Percentiles rank a stretch among this genome's conserved stretches.
phyloP scores from a whole-genome alignment of 2,797 vertebrate genomes.

The Cossypha polioptera region DNA sequence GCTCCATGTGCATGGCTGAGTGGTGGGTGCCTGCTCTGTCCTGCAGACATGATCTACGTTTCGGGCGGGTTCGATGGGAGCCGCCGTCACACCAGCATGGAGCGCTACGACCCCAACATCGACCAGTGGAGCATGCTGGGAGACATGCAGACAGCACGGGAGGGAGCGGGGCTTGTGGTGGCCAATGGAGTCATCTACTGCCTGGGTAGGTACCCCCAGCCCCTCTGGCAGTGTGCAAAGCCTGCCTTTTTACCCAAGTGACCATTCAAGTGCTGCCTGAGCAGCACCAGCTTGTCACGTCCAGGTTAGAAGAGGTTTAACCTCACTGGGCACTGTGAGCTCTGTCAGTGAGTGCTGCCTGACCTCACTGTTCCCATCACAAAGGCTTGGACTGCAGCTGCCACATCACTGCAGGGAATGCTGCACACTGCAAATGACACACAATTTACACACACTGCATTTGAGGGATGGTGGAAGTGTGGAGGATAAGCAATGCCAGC shows the following conservation, averaged over 20 bases:
- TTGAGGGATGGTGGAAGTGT: background rate
- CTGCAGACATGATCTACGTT: constrained; percentile 96
- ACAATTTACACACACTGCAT: background rate
- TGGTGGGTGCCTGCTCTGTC: background rate
- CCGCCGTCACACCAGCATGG: constrained; percentile 97
- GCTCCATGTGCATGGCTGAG: rapidly evolving
- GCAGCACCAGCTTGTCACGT: rapidly evolving
- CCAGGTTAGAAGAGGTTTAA: background rate
- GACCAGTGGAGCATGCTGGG: constrained; percentile 99
- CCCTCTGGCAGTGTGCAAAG: background rate
- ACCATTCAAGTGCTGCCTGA: background rate
- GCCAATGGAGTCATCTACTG: constrained; percentile 97
- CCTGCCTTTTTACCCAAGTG: background rate
- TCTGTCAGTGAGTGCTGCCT: background rate
- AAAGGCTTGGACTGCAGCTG: background rate
- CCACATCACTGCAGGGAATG: rapidly evolving
- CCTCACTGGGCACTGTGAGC: background rate
- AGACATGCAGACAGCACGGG: constrained; percentile 98
- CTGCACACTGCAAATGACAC: background rate
- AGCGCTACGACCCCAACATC: constrained; percentile 96
- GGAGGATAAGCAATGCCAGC: background rate
- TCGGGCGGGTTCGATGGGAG: constrained; percentile 97
- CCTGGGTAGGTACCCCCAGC: constrained; percentile 80
- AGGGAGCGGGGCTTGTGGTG: constrained; percentile 94
- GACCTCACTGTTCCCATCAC: background rate